Evolutionary conservation across 2,113 vertebrate species (phyloP), one percentile per base, ranked within the genome.

Genomic region (Ictalurus furcatus): DNA sequence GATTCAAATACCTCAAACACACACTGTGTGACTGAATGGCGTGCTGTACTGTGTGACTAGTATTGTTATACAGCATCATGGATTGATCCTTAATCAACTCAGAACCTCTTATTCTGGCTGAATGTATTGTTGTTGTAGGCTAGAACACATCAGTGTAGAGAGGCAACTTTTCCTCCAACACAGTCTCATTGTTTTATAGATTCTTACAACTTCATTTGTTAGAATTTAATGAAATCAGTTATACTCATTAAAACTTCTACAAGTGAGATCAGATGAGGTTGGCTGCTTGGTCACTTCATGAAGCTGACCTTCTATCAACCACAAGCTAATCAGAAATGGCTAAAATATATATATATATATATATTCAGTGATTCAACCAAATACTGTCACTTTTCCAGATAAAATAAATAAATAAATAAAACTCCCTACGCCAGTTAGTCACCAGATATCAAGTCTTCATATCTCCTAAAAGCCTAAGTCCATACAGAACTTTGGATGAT

Each of bases 401-500:
- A 7, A 8, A 71, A 71, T n/a, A n/a, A n/a, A n/a, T 17, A 61
- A 58, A 54, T 6, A 61, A 40, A 40, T 40, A 3, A 63, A 61
- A 23, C 19, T 40, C 21, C 12, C 13, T n/a, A 52, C 44, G 11
- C 11, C 5, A 54, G 7, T n/a, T 52, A 52, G 13, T 54, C 25
- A 2, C 44, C 44, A 16, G 25, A 52, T 52, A 78, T 78, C 21
- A 76, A 16, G 74, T 54, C 25, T n/a, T 54, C 23, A 52, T 25
- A 78, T 78, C 74, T 14, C 25, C 25, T 79, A 79, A 52, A 48
- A 79, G 37, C 73, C 21, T 23, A 21, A 4, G 73, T 14, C 76
- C 28, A 16, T 52, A 25, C 12, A 52, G 76, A 79, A 79, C 5
- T 84, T 65, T 23, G 40, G 80, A 84, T 89, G 80, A 89, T 85